Evolutionary conservation across 2,797 vertebrate genomes (phyloP).

Genomic region (Heteromormyrus szaboi): DNA sequence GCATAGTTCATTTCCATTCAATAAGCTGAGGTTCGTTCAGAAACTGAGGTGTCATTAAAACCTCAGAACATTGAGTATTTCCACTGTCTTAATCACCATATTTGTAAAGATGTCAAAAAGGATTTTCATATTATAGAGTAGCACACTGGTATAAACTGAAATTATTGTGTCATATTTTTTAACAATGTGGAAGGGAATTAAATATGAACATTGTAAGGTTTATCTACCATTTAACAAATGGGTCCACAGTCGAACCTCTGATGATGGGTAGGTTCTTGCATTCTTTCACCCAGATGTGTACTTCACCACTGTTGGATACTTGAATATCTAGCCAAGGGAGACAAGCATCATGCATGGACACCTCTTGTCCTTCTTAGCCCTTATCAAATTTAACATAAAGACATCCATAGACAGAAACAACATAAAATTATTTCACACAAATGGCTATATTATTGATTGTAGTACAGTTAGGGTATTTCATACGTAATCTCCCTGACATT

Average conservation of each 20-base stretch:
- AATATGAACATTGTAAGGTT: neutral
- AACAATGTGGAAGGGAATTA: neutral
- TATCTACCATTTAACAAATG: constrained; percentile 88
- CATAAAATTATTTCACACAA: neutral
- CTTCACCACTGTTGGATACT: constrained; percentile 67
- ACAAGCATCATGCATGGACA: neutral
- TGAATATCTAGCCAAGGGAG: constrained; percentile 57
- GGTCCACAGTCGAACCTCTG: constrained; percentile 72
- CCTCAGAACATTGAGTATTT: neutral
- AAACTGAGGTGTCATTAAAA: neutral
- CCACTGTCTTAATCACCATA: neutral
- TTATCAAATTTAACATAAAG: neutral
- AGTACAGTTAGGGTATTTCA: neutral
- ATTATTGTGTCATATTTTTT: neutral
- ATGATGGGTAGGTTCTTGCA: constrained; percentile 79
- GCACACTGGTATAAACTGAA: neutral
- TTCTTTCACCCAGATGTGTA: constrained; percentile 96
- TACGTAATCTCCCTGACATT: neutral
- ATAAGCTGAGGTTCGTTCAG: neutral
- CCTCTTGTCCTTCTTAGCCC: neutral
- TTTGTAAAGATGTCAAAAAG: neutral
- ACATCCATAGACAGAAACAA: neutral
- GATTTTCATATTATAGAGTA: neutral
- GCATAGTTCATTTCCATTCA: neutral
- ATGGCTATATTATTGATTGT: neutral